phyloP scores from a whole-genome alignment of 2,797 vertebrate genomes.

The Halcyon leucocephala region DNA sequence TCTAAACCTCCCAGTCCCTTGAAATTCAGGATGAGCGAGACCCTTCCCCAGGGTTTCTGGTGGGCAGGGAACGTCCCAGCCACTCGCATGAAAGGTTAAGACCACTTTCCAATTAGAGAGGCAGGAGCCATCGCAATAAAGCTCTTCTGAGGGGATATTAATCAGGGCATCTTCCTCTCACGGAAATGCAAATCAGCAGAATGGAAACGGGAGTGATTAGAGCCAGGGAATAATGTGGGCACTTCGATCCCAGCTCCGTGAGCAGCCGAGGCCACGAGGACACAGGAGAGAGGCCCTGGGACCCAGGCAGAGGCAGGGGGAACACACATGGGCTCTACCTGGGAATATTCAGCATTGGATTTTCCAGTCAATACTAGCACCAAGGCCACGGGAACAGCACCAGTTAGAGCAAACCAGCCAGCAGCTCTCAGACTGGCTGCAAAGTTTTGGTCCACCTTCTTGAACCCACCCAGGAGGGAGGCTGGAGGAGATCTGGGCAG shows the following conservation, averaged over 20 bases:
- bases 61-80: background rate
- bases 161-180: slow-evolving; percentile 67
- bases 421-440: background rate
- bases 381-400: background rate
- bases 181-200: slow-evolving; percentile 72
- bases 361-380: background rate
- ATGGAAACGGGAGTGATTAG: slow-evolving; percentile 56
- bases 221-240: slow-evolving; percentile 9
- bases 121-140: slow-evolving; percentile 44
- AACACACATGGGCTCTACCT: fast-evolving
- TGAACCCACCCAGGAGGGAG: background rate
- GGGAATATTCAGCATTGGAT: background rate
- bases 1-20: background rate
- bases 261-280: background rate
- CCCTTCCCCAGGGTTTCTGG: background rate
- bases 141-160: slow-evolving; percentile 63
- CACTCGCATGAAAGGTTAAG: slow-evolving; percentile 44
- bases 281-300: background rate
- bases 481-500: background rate
- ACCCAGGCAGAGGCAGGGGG: background rate
- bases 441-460: background rate
- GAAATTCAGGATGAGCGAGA: background rate
- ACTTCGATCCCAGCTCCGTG: background rate
- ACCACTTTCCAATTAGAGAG: slow-evolving; percentile 74
- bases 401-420: background rate